A percentile compares a stretch with the other conserved stretches of the same genome.
phyloP scores from a whole-genome alignment of 2,797 vertebrate species.

The Ciconia nigra region DNA sequence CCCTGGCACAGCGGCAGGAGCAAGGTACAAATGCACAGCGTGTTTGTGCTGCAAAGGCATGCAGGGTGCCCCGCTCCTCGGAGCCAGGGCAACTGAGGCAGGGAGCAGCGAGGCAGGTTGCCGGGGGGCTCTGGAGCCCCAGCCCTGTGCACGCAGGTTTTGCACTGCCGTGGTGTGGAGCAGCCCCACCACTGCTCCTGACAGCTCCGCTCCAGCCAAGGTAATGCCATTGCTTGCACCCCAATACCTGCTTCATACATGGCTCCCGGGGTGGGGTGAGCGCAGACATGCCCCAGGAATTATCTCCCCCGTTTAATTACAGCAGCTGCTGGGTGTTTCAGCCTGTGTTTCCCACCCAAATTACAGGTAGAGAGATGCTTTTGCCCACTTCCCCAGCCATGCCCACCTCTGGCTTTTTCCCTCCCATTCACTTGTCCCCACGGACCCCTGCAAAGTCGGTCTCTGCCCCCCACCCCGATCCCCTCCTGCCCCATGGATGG shows the following conservation, averaged over 20 bases:
- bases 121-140: not conserved
- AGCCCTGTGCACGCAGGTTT: fast-evolving
- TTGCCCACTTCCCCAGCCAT: not conserved
- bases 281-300: not conserved
- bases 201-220: not conserved
- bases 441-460: not conserved
- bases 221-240: not conserved
- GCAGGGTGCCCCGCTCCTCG: fast-evolving
- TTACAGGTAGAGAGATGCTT: not conserved
- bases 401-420: not conserved
- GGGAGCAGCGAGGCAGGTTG: not conserved
- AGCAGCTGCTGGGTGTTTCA: not conserved
- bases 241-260: fast-evolving
- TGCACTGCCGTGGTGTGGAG: fast-evolving
- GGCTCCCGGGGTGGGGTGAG: not conserved
- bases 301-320: fast-evolving
- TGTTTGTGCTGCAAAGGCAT: not conserved
- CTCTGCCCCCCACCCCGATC: not conserved
- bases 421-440: not conserved
- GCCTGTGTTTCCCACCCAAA: not conserved
- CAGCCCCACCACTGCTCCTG: not conserved
- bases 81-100: not conserved
- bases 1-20: fast-evolving
- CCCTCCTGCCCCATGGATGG: not conserved
- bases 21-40: fast-evolving